Evolutionary conservation across 1,140 invertebrate species (phyloP).

Genomic region (Mya arenaria): DNA sequence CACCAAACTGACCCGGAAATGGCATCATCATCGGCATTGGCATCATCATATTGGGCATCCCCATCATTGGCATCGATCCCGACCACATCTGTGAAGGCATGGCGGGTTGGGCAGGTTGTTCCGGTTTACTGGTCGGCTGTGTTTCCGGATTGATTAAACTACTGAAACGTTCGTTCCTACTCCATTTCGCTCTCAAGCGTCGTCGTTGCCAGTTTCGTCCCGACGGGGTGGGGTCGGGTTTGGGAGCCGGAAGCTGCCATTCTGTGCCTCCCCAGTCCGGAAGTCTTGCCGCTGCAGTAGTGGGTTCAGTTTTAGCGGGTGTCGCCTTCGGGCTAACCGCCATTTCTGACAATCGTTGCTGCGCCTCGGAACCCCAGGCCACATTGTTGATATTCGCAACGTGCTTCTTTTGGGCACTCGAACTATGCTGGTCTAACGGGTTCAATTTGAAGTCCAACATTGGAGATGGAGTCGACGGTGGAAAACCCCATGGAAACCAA

Average conservation of each 20-base stretch:
- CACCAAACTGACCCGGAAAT: neutral
- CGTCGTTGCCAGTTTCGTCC: neutral
- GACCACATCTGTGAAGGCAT: neutral
- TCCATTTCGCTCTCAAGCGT: conserved; percentile 10
- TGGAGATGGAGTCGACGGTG: conserved; percentile 1
- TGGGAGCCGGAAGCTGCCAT: neutral
- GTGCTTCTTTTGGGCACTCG: neutral
- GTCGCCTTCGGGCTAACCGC: neutral
- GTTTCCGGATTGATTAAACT: neutral
- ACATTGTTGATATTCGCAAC: neutral
- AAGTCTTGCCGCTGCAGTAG: neutral
- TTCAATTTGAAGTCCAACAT: neutral
- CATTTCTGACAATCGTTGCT: conserved; percentile 5
- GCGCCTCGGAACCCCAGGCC: conserved; percentile 21
- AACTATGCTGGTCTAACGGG: conserved; percentile 15
- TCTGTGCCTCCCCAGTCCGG: conserved; percentile 16
- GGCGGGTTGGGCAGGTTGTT: neutral
- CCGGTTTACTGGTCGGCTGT: neutral
- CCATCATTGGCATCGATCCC: neutral
- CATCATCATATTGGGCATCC: neutral
- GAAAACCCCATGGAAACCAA: neutral
- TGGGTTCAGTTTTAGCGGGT: neutral
- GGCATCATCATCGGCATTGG: neutral
- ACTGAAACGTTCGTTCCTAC: neutral
- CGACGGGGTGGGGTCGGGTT: neutral